A percentile compares a stretch with the other conserved stretches of the same genome.
These are phyloP conservation scores for Geotrupes spiniger DNA, from an alignment of 2,888 invertebrate species.

Conservation along the genomic window DNA sequence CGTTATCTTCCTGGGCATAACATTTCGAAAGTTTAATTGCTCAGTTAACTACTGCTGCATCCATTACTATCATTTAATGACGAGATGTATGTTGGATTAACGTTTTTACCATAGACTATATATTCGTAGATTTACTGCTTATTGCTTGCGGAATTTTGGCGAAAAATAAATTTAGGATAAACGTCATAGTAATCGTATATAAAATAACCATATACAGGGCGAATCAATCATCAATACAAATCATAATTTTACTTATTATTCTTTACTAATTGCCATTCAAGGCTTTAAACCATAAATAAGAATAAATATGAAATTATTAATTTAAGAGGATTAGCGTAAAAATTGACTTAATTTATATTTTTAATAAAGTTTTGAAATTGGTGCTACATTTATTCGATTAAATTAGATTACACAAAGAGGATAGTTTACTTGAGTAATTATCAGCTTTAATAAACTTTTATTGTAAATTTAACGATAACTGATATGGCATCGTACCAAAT, in stretches of 20 bases:
- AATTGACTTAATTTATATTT: too few species aligned
- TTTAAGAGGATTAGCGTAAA: too few species aligned
- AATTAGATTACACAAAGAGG: too few species aligned
- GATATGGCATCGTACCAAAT: slow-evolving; percentile 2
- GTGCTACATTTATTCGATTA: too few species aligned
- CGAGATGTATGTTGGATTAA: slow-evolving; percentile 33
- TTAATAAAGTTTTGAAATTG: too few species aligned
- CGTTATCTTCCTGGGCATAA: slow-evolving; percentile 43
- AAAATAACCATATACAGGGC: neutral
- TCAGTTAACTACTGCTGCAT: slow-evolving; percentile 44
- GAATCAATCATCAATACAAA: neutral
- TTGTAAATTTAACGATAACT: slow-evolving; percentile 23
- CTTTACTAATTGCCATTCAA: too few species aligned
- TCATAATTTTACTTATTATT: too few species aligned
- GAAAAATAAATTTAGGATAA: slow-evolving; percentile 2
- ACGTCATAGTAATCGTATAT: neutral
- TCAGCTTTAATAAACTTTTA: slow-evolving; percentile 24
- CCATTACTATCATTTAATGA: slow-evolving; percentile 45
- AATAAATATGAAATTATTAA: too few species aligned
- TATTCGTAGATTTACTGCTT: slow-evolving; percentile 9
- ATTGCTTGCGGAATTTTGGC: too few species aligned
- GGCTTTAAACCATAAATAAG: too few species aligned
- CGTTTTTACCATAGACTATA: slow-evolving; percentile 13
- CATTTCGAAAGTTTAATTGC: slow-evolving; percentile 48
- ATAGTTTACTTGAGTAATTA: too few species aligned